Evolutionary conservation across 2,797 vertebrate genomes (phyloP).

Genomic region (Chelidonichthys spinosus): DNA sequence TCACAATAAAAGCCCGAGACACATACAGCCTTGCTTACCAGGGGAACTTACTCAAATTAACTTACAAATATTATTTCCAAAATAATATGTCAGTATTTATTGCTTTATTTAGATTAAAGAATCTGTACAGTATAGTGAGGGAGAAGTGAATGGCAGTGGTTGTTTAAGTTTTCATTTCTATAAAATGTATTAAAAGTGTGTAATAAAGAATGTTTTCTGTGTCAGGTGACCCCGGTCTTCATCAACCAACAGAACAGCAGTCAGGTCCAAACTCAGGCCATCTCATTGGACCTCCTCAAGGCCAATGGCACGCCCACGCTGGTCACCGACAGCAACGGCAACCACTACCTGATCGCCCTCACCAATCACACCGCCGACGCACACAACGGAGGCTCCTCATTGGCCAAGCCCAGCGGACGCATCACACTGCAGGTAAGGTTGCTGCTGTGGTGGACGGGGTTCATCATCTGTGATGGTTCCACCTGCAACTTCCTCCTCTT

Average conservation of each 20-base stretch:
- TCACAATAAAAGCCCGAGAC: no score
- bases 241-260: conserved; percentile 80
- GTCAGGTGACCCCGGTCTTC: conserved; percentile 80
- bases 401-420: conserved; percentile 83
- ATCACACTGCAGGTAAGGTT: conserved; percentile 85
- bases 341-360: conserved; percentile 93
- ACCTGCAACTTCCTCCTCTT: not conserved
- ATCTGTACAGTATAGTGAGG: no score
- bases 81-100: no score
- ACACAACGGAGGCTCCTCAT: conserved; percentile 82
- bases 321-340: conserved; percentile 91
- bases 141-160: no score
- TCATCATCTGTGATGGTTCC: not conserved
- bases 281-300: conserved; percentile 87
- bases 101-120: no score
- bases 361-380: conserved; percentile 86
- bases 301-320: conserved; percentile 86
- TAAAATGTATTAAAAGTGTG: not conserved
- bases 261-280: conserved; percentile 78
- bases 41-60: no score
- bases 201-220: not conserved
- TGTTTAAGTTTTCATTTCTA: not conserved
- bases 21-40: no score
- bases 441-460: not conserved
- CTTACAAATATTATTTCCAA: no score